phyloP scores from a whole-genome alignment of 1,140 invertebrate species.

The Berghia stephanieae region DNA sequence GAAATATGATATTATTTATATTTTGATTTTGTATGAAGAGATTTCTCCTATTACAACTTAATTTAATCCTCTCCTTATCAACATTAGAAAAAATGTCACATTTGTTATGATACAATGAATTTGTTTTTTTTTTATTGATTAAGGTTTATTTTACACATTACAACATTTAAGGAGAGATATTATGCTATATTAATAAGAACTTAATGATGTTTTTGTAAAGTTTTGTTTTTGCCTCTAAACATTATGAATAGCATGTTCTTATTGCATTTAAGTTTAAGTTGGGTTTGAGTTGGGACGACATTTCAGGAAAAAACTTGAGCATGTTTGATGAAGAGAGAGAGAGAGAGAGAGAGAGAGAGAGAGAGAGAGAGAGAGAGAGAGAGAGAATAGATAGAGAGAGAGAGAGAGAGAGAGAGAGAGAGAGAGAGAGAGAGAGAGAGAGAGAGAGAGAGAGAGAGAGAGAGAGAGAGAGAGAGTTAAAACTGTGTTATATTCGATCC shows the following conservation, averaged over 20 bases:
- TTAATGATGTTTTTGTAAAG: background rate
- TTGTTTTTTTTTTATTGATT: no score
- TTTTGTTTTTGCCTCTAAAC: background rate
- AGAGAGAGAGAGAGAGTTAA: background rate
- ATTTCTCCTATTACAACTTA: background rate
- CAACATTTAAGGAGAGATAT: background rate
- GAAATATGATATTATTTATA: background rate
- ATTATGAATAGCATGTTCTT: background rate
- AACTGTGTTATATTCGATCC: no score
- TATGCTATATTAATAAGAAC: background rate
- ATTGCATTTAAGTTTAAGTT: background rate
- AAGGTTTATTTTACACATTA: background rate
- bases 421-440: constrained; percentile 9
- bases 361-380: background rate
- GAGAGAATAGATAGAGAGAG: constrained; percentile 16
- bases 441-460: constrained; percentile 6
- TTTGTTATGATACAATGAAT: no score
- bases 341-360: constrained; percentile 10
- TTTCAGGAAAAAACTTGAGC: background rate
- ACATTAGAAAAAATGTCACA: background rate
- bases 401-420: constrained; percentile 18
- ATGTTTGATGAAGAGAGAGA: constrained; percentile 10
- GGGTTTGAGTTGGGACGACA: background rate
- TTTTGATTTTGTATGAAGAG: background rate
- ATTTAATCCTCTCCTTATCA: constrained; percentile 21